A percentile compares a stretch with the other conserved stretches of the same genome.
phyloP scores from a whole-genome alignment of 2,113 vertebrate species.

The Oxyruncus cristatus region DNA sequence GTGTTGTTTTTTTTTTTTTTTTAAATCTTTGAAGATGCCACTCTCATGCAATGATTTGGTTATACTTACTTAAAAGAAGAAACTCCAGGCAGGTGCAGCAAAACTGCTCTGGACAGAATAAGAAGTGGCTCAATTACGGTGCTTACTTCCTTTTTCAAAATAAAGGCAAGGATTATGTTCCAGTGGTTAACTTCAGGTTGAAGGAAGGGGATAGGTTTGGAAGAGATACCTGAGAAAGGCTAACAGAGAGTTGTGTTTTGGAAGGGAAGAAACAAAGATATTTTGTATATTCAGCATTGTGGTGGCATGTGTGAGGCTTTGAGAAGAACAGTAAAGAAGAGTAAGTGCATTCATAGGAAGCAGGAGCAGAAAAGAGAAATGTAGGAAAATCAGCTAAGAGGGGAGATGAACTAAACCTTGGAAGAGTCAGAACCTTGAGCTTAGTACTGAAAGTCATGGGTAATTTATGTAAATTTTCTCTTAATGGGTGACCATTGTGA shows the following conservation, averaged over 20 bases:
- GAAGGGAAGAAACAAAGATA: neutral
- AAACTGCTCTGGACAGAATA: neutral
- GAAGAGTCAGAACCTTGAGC: neutral
- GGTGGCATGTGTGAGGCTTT: neutral
- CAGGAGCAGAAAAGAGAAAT: neutral
- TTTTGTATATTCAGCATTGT: neutral
- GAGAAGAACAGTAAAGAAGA: neutral
- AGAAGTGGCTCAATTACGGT: neutral
- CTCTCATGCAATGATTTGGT: neutral
- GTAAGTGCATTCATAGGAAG: neutral
- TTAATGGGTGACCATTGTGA: neutral
- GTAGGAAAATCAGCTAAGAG: neutral
- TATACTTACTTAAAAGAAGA: neutral
- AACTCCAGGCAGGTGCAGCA: neutral
- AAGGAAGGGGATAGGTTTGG: neutral
- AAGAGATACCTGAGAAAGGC: neutral
- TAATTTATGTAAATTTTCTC: neutral
- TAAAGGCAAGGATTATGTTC: neutral
- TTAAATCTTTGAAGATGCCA: neutral
- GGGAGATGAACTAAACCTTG: neutral
- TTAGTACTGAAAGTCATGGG: neutral
- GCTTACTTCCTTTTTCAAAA: neutral
- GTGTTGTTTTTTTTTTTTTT: neutral
- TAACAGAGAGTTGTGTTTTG: neutral
- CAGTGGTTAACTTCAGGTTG: neutral